phyloP scores from a whole-genome alignment of 2,888 invertebrate genomes.

The Lucinisca nassula region DNA sequence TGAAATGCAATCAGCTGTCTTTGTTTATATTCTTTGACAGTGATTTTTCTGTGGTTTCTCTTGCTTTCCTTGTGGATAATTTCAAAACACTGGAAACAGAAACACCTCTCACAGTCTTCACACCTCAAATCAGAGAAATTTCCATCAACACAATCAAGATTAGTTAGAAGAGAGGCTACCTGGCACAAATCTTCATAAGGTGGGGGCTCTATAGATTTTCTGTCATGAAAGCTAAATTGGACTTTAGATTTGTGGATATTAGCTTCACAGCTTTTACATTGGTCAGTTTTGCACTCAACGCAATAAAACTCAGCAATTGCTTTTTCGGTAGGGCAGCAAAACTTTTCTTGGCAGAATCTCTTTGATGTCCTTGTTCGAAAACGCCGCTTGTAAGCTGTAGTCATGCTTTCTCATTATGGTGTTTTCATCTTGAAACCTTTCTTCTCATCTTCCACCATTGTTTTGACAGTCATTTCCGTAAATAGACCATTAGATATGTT shows the following conservation, averaged over 20 bases:
- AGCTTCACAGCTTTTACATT: slow-evolving; percentile 86
- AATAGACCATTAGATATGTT: slow-evolving; percentile 47
- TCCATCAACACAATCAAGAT: slow-evolving; percentile 79
- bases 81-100: slow-evolving; percentile 86
- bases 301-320: slow-evolving; percentile 85
- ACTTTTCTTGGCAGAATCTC: slow-evolving; percentile 84
- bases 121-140: slow-evolving; percentile 87
- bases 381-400: slow-evolving; percentile 70
- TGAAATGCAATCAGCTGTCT: slow-evolving; percentile 61
- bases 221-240: slow-evolving; percentile 84
- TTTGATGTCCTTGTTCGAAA: slow-evolving; percentile 82
- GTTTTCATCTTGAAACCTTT: slow-evolving; percentile 32
- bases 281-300: slow-evolving; percentile 86
- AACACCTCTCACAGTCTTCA: slow-evolving; percentile 83
- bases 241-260: slow-evolving; percentile 84
- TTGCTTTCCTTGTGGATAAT: slow-evolving; percentile 75
- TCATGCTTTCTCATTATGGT: slow-evolving; percentile 69
- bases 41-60: slow-evolving; percentile 70
- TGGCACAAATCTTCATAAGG: slow-evolving; percentile 84
- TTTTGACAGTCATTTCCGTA: slow-evolving; percentile 70
- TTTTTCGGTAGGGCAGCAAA: slow-evolving; percentile 81
- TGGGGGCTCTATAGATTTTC: slow-evolving; percentile 79
- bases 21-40: slow-evolving; percentile 73
- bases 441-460: slow-evolving; percentile 40
- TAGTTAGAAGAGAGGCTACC: slow-evolving; percentile 58